Evolutionary conservation across 2,888 invertebrate species (phyloP).

Genomic region (Cremastobaeus sp.): DNA sequence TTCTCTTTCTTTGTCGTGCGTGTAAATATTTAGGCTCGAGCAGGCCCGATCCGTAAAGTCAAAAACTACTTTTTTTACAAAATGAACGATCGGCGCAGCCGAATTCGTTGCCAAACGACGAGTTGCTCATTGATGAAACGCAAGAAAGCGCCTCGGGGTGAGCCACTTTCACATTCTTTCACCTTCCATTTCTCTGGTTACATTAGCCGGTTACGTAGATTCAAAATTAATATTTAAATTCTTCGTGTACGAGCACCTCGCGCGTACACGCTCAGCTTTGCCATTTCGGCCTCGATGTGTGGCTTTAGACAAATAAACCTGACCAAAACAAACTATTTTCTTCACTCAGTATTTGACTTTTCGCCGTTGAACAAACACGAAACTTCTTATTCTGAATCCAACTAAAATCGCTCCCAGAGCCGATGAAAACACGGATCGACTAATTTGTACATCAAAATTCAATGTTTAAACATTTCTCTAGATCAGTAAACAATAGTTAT

Average conservation of each 20-base stretch:
- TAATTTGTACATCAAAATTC: no score
- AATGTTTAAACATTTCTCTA: no score
- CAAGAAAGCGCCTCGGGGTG: conserved; percentile 66
- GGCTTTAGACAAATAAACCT: background rate
- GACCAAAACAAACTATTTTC: conserved; percentile 26
- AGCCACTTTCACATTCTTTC: conserved; percentile 74
- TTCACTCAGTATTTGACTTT: conserved; percentile 1
- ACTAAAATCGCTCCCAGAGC: no score
- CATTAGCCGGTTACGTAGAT: conserved; percentile 60
- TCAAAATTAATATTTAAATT: conserved; percentile 58
- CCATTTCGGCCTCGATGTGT: conserved; percentile 19
- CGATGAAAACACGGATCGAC: no score
- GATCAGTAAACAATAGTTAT: no score
- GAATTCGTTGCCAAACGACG: conserved; percentile 45
- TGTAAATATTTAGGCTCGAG: no score
- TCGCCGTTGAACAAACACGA: conserved; percentile 9
- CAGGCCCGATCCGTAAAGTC: conserved; percentile 14
- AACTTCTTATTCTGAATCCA: conserved; percentile 4
- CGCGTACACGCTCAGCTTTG: background rate
- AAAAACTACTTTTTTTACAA: conserved; percentile 22
- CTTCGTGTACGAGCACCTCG: conserved; percentile 16
- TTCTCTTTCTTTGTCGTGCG: no score
- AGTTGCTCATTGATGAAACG: conserved; percentile 62
- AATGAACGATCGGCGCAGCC: conserved; percentile 37
- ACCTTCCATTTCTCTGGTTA: conserved; percentile 59